Evolutionary conservation across 1,140 invertebrate genomes (phyloP), one percentile per base, ranked within the genome.

Genomic region (Sesamia nonagrioides): DNA sequence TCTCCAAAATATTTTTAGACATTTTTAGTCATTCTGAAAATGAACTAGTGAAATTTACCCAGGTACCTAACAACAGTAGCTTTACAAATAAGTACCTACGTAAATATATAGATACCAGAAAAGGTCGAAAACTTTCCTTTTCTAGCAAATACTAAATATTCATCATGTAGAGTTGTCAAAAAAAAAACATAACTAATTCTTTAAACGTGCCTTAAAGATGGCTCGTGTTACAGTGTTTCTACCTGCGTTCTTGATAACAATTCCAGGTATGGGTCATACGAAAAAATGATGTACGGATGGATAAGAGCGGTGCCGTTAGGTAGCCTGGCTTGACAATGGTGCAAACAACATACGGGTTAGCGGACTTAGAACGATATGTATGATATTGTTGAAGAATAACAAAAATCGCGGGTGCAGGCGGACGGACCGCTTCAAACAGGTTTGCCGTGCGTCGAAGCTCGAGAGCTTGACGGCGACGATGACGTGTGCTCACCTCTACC

Each of bases 271-370:
- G 73, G 68, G 54, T 77, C 56, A 78, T 80, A 68, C 45, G 58
- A 79, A 79, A 82, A 84, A 75, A 74, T 72, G 83, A 86, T 85
- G 61, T 79, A 73, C 79, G 84, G 80, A 74, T 78, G 82, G 86
- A 85, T 86, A 88, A 85, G 72, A 77, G 52, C 69, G 82, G 73
- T 82, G 66, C 91, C 92, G 91, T 92, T 92, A 92, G 82, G 79
- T 84, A 75, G 92, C 92, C 90, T 92, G 89, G 86, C 84, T 86
- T 85, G 86, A 93, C 90, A 89, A 91, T 93, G 69, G 71, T 68
- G 74, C 61, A 68, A 68, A 77, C 58, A 73, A 54, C 50, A 74
- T 74, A 87, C 86, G 86, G 84, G 84, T 91, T 88, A 91, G 88
- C 88, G 86, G 86, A 73, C 76, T 83, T 71, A 84, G 82, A 83